Base-by-base conservation (phyloP, 2,797 vertebrate genomes). In the Cynopterus sphinx region DNA sequence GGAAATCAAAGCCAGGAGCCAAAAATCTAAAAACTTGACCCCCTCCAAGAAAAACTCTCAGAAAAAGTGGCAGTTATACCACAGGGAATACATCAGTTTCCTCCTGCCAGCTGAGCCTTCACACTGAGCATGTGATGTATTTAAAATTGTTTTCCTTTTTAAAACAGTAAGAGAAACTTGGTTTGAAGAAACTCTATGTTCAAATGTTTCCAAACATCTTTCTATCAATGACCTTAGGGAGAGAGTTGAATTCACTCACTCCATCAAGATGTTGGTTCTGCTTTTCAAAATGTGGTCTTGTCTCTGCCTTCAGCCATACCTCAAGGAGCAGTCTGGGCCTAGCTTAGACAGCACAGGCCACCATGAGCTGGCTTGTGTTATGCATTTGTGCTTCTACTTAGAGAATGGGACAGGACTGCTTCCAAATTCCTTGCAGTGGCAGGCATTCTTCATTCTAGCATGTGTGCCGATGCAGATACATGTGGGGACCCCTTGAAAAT, bases 21-120 rank as follows among this genome's bases (percentile, higher is more conserved):
- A 41, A 39, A 28, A 7, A n/a, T 61, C 61, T 67, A 46, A 26
- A 75, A 41, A 21, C 68, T 33, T 70, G 61, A n/a, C 19, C 10
- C 33, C 39, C 31, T 24, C 53, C 36, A 4, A 15, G 11, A n/a
- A 70, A 65, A 82, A 16, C 57, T 59, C 26, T 71, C 17, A 91
- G 46, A 71, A 71, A 86, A 51, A 46, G 75, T 28, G 70, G 71
- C 96, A 55, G 74, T 83, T 77, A 83, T 11, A 53, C 70, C 70
- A 51, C 82, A 83, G 82, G 73, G 82, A 46, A 8, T 3, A 2
- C 24, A 39, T 9, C 36, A 63, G 55, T 28, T 39, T 78, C 87
- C 86, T 87, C 22, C 3, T 31, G 59, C 36, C 33, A 7, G 43
- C 87, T 63, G 28, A 91, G 70, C 6, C 59, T 39, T 70, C 67